phyloP scores from a whole-genome alignment of 1,140 invertebrate species.

The Sipha flava region DNA sequence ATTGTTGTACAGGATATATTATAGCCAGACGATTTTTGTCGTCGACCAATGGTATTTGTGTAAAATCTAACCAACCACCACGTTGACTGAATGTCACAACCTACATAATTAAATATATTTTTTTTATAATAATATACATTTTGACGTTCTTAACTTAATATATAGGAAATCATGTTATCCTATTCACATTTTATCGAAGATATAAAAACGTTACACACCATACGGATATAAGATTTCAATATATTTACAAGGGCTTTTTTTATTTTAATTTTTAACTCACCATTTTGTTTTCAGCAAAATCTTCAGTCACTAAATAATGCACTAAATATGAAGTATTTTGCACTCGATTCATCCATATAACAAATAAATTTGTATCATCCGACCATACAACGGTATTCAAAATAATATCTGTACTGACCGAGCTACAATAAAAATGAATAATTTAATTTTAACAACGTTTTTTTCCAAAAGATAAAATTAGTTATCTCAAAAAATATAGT shows the following conservation, averaged over 20 bases:
- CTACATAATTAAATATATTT: too few species aligned
- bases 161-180: too few species aligned
- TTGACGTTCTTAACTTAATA: too few species aligned
- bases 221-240: too few species aligned
- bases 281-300: conserved; percentile 33
- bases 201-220: too few species aligned
- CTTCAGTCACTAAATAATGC: conserved; percentile 58
- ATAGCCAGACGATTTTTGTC: background rate
- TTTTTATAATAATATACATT: too few species aligned
- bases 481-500: too few species aligned
- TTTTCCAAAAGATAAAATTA: too few species aligned
- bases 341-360: conserved; percentile 76
- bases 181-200: too few species aligned
- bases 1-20: background rate
- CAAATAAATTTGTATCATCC: conserved; percentile 48
- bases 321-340: conserved; percentile 62
- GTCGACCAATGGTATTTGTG: background rate
- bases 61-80: background rate
- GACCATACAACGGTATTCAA: conserved; percentile 68
- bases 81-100: background rate
- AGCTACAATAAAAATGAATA: background rate
- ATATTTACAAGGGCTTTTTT: too few species aligned
- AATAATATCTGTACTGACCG: conserved; percentile 51
- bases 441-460: too few species aligned
- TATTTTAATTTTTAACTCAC: background rate